Evolutionary conservation across 2,113 vertebrate species (phyloP).

Genomic region (Corythoichthys intestinalis): DNA sequence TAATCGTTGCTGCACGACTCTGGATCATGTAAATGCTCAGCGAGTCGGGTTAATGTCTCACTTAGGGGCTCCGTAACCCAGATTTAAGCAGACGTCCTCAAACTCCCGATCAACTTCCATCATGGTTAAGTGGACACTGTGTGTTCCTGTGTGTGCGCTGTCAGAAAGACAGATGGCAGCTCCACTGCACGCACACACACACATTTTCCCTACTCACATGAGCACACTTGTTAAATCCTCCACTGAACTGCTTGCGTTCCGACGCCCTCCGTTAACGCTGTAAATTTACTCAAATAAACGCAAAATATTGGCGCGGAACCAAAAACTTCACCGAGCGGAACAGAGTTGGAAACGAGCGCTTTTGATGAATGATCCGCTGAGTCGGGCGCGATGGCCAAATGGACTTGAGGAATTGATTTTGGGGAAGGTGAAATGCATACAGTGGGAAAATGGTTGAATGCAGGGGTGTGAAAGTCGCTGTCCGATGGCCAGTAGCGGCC

Average conservation of each 20-base stretch:
- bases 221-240: conserved; percentile 35
- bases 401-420: conserved; percentile 15
- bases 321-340: conserved; percentile 11
- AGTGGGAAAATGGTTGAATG: neutral
- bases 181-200: neutral
- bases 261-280: conserved; percentile 14
- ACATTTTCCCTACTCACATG: conserved; percentile 17
- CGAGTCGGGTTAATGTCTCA: too few relatives aligned
- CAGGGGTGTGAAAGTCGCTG: too few relatives aligned
- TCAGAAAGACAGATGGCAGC: too few relatives aligned
- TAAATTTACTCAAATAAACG: conserved; percentile 17
- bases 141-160: neutral
- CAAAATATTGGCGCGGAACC: neutral
- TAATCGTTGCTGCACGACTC: too few relatives aligned
- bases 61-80: conserved; percentile 6
- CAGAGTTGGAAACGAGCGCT: conserved; percentile 27
- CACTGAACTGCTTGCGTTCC: conserved; percentile 12
- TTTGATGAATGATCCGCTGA: conserved; percentile 19
- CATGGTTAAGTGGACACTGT: conserved; percentile 39
- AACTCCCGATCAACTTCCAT: conserved; percentile 28
- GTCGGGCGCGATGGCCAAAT: conserved; percentile 13
- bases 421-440: conserved; percentile 5
- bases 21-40: too few relatives aligned
- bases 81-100: conserved; percentile 31
- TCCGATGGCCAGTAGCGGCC: too few relatives aligned